Evolutionary conservation across 2,797 vertebrate species (phyloP), one percentile per base, ranked within the genome.

Genomic region (Syngnathus rostellatus): DNA sequence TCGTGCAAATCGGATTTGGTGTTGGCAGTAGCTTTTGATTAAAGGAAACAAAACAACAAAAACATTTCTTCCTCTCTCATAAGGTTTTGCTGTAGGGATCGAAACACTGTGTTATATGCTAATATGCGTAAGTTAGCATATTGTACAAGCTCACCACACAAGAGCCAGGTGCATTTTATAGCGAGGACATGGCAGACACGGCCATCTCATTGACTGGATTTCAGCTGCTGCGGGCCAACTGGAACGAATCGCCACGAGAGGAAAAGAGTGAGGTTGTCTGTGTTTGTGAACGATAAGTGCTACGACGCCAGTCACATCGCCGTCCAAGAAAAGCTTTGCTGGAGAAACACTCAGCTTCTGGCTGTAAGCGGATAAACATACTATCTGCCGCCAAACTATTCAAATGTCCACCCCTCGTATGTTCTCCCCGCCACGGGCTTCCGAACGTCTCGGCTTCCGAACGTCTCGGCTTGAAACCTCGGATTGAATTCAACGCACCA

Each of bases 211-310:
- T 21, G 4, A 21, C 8, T 10, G n/a, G 8, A 53, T 53, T 53
- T 4, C 50, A n/a, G 50, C n/a, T 21, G 9, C 50, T 10, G 50
- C 50, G 10, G n/a, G 50, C n/a, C 8, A n/a, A 53, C 50, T 21
- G 50, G 2, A 21, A 53, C 3, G n/a, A 53, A n/a, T 53, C 16
- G 50, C 0, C 5, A 14, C 19, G 17, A 48, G 46, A 53, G 50
- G 8, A 21, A 53, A 53, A 53, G 50, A 23, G 50, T 8, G 50
- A 16, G 50, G 19, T 21, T 21, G n/a, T n/a, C 3, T n/a, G n/a
- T 53, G 50, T 53, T 53, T 53, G n/a, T 53, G n/a, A 53, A 53
- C 16, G 50, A 53, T 53, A 53, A 53, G 50, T 53, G 50, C 2
- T 10, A 53, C 10, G 50, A 53, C n/a, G 3, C 50, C 50, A 5